Base-by-base conservation (phyloP, 2,888 invertebrate species). In the Ganaspis brasiliensis region DNA sequence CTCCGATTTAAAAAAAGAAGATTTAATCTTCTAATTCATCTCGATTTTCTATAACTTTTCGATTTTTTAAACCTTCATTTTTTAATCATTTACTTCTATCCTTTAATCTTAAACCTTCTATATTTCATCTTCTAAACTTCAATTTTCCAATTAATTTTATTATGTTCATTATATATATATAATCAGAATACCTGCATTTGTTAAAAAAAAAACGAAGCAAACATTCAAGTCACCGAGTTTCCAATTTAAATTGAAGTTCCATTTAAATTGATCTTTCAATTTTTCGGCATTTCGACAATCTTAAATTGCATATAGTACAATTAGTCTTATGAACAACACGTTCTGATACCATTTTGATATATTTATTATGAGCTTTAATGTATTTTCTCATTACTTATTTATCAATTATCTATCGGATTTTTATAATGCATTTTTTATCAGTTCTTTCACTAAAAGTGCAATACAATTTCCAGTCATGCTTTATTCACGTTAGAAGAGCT, bases 391-490 rank as follows among this genome's bases (percentile, higher is more conserved):
- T 52, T 52, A 52, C 9, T 16, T 52, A 52, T 52, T 52, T 52
- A 16, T 52, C 52, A 52, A 52, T 52, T 19, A 52, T 52, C 52
- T 52, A 52, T 52, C 52, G 19, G n/a, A 52, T 52, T 52, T 35
- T 19, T 19, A 31, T 31, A 26, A 19, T 21, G 40, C 21, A 35
- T 40, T 40, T 14, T 37, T 9, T 4, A 63, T 19, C 63, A 63
- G 63, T 37, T 12, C 21, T 37, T 63, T 40, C 31, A 61, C 63
- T 24, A 63, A 40, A 19, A 19, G 16, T 40, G 37, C 37, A 37
- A 21, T 63, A 19, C 19, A 63, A 40, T 12, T 63, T 40, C 21
- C 40, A 40, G 63, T 63, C 63, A 63, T 63, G 19, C 12, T 40
- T 40, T 40, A 5, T 16, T 37, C 21, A 21, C 16, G 19, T 59